Percentiles rank a stretch among this genome's conserved stretches.
Conservation (phyloP, 2,797 vertebrate genomes). For the Phoebastria nigripes region DNA sequence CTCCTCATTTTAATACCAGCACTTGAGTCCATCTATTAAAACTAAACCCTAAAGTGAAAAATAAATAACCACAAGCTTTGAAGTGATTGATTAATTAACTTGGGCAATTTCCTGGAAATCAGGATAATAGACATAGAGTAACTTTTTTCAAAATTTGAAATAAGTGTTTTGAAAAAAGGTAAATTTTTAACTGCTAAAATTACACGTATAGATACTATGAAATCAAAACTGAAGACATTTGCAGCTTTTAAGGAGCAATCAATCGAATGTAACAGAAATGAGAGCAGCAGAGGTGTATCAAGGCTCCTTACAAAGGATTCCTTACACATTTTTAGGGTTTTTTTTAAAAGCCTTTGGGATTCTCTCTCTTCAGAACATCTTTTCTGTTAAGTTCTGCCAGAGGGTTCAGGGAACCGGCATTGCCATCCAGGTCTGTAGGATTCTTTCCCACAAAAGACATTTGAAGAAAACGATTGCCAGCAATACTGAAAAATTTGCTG, state of each 20-base stretch:
- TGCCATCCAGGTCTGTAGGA: background rate
- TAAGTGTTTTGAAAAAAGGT: background rate
- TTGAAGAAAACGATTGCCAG: background rate
- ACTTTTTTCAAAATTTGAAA: conserved; percentile 11
- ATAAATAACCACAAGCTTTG: conserved; percentile 58
- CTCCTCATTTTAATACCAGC: conserved; percentile 45
- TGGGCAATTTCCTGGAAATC: conserved; percentile 45
- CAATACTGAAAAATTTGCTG: background rate
- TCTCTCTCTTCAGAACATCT: background rate
- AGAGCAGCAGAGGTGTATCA: background rate
- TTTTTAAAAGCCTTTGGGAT: background rate
- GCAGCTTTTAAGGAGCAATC: background rate
- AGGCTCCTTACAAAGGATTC: background rate
- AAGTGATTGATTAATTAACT: conserved; percentile 46
- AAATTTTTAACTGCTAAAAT: background rate
- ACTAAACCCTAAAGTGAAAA: conserved; percentile 54
- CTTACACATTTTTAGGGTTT: background rate
- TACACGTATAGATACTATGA: background rate
- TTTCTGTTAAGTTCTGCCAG: background rate
- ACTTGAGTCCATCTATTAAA: conserved; percentile 48
- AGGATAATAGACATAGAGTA: background rate
- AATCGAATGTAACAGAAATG: background rate
- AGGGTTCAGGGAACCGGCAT: background rate
- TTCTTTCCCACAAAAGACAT: background rate
- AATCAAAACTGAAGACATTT: background rate